Evolutionary conservation across 2,888 invertebrate genomes (phyloP), one percentile per base, ranked within the genome.

Genomic region (Clitarchus hookeri): DNA sequence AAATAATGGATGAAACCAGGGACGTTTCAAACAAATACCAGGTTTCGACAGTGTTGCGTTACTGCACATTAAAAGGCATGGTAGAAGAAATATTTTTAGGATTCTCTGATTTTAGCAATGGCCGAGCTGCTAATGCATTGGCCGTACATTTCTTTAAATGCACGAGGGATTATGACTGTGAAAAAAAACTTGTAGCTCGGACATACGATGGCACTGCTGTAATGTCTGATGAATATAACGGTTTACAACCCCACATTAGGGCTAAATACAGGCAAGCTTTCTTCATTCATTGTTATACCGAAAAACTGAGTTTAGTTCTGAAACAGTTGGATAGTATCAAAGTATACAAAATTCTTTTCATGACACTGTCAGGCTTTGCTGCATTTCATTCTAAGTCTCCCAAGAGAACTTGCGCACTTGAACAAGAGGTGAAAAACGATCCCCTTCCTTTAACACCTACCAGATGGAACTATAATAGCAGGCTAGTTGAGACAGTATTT

Each of bases 51-150:
- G 36, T 86, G 9, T 13, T 86, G 13, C 82, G 85, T 36, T 86
- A 85, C 78, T 84, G 84, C 16, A 54, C 23, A 44, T 27, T 44
- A 19, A 6, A 83, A n/a, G 87, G 83, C 26, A 23, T 11, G 4
- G 53, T 85, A 26, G 11, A 84, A 53, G 84, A 87, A 44, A 26
- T n/a, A n/a, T n/a, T n/a, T n/a, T n/a, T n/a, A n/a, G n/a, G n/a
- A n/a, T n/a, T n/a, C n/a, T n/a, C n/a, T n/a, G 86, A 86, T 44
- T 53, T 85, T 12, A 86, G 86, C 44, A 23, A n/a, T 78, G 54
- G 85, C 82, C 44, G 65, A 6, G 12, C 54, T 27, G 83, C 85
- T 25, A 25, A 23, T 79, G 85, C 48, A 19, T 53, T 86, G 9
- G 27, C 23, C 44, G 26, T 44, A 25, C 85, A 84, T 25, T 44